These are phyloP conservation scores for Sinohyriopsis cumingii DNA, from an alignment of 2,888 invertebrate genomes.

Conservation along the genomic window DNA sequence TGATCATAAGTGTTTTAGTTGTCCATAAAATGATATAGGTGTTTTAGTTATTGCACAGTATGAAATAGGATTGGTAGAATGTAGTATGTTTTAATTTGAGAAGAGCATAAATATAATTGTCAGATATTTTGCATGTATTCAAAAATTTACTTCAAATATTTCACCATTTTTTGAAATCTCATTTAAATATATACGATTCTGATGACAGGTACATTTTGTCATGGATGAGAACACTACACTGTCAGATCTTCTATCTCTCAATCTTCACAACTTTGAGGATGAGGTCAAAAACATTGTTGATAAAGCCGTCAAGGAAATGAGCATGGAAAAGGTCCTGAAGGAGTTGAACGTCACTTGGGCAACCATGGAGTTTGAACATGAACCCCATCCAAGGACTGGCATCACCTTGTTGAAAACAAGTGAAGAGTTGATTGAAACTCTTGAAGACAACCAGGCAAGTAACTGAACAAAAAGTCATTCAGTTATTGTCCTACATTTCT, in stretches of 20 bases:
- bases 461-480: not conserved
- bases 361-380: conserved; percentile 89
- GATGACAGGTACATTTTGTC: conserved; percentile 86
- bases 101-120: no score
- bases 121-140: no score
- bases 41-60: no score
- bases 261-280: conserved; percentile 96
- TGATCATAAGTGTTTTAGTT: no score
- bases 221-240: conserved; percentile 94
- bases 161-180: no score
- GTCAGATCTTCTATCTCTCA: conserved; percentile 90
- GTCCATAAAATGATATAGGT: no score
- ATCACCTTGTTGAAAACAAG: conserved; percentile 89
- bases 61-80: no score
- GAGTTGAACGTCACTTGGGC: conserved; percentile 94
- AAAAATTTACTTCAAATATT: no score
- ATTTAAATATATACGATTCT: no score
- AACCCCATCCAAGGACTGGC: conserved; percentile 89
- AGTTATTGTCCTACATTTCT: no score
- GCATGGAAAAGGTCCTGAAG: conserved; percentile 95
- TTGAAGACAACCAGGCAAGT: conserved; percentile 93
- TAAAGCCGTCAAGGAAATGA: conserved; percentile 98
- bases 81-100: no score
- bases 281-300: conserved; percentile 97
- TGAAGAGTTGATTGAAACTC: conserved; percentile 95